Base-by-base conservation (phyloP, 2,113 vertebrate genomes). In the Rhipidura dahli region DNA sequence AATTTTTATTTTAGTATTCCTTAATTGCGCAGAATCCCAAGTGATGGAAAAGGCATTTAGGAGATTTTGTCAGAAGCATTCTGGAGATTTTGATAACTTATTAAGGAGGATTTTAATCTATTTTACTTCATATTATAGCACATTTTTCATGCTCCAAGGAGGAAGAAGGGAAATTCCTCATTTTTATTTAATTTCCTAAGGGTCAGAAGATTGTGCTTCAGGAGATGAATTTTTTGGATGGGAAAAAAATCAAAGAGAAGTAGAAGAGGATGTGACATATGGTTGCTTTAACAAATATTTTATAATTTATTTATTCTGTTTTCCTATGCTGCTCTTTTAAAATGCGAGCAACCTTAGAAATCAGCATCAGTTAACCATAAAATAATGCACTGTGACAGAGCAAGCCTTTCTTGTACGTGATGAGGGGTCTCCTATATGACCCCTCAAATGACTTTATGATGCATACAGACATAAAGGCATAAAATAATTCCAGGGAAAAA, bases 181-280 rank as follows among this genome's bases (percentile, higher is more conserved):
- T 87, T 64, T 91, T 86, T 75, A 69, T 93, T 93, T 96, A 72
- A 88, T 93, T 91, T 82, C 59, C 33, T 79, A 93, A 90, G 95
- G 79, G 66, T 93, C 89, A 91, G 40, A 91, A 59, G 68, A 79
- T 80, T 91, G 59, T 78, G 71, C 47, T 96, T 84, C 22, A 86
- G 86, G 44, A 91, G 65, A 88, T 79, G 4, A 91, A 78, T 66
- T 44, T 86, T 90, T 83, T 65, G 50, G 16, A 91, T 69, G 6
- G 42, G 23, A 77, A 68, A 87, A 92, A 85, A 66, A 54, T 11
- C 19, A 93, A 94, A 86, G 18, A 77, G 47, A 83, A 68, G 10
- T 7, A 75, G 26, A 75, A 90, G 4, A 70, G 7, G 28, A 85
- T 91, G 23, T 93, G 82, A 79, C 84, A 77, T 71, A 44, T 45